Evolutionary conservation across 2,797 vertebrate species (phyloP).

Genomic region (Gorsachius magnificus): DNA sequence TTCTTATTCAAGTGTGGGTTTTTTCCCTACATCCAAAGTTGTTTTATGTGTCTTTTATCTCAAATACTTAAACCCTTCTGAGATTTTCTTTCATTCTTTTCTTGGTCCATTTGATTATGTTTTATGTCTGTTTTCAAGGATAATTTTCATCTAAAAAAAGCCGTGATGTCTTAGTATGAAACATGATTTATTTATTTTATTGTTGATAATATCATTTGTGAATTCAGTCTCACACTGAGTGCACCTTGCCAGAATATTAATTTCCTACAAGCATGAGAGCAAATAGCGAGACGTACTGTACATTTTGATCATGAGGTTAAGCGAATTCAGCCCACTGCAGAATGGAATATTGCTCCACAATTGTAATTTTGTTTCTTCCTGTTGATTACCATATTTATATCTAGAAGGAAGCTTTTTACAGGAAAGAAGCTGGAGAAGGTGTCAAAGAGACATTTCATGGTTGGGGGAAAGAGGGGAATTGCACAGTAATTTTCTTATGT

Average conservation of each 20-base stretch:
- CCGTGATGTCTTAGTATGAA: slow-evolving; percentile 23
- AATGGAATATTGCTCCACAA: neutral
- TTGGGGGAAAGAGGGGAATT: neutral
- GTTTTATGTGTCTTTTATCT: slow-evolving; percentile 25
- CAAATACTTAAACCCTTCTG: slow-evolving; percentile 33
- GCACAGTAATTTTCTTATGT: neutral
- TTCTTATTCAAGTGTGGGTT: neutral
- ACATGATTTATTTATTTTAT: slow-evolving; percentile 61
- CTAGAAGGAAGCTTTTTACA: neutral
- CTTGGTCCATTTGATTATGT: slow-evolving; percentile 49
- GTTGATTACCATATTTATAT: neutral
- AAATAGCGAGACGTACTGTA: neutral
- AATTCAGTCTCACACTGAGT: slow-evolving; percentile 12
- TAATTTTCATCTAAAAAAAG: slow-evolving; percentile 27
- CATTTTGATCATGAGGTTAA: neutral
- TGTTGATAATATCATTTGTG: neutral
- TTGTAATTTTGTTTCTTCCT: neutral
- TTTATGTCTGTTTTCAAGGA: slow-evolving; percentile 51
- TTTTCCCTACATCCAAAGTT: neutral
- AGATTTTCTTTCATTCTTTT: slow-evolving; percentile 43
- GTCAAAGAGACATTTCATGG: neutral
- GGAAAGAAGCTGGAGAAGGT: neutral
- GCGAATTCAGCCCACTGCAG: neutral
- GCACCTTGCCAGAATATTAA: slow-evolving; percentile 52
- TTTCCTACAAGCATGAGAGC: neutral